Evolutionary conservation across 2,888 invertebrate genomes (phyloP).

Genomic region (Nomada hirtipes): DNA sequence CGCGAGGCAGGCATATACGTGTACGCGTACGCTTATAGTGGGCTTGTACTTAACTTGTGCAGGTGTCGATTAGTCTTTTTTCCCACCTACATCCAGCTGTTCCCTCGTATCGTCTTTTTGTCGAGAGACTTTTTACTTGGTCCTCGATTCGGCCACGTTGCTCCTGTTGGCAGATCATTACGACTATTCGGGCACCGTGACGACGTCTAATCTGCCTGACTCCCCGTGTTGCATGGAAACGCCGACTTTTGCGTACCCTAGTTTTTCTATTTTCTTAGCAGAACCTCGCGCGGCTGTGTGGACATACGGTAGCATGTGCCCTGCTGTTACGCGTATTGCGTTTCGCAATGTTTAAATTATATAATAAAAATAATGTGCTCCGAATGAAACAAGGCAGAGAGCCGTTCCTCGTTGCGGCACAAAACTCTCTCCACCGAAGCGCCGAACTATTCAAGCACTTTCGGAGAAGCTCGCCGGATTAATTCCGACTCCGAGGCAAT

Average conservation of each 20-base stretch:
- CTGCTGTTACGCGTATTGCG: too few species aligned
- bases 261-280: too few species aligned
- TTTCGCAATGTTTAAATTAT: too few species aligned
- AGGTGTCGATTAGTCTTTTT: constrained; percentile 50
- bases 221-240: constrained; percentile 58
- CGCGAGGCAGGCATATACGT: constrained; percentile 13
- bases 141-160: constrained; percentile 23
- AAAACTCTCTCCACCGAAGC: background rate
- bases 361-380: too few species aligned
- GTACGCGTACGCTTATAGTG: background rate
- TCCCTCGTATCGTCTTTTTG: background rate
- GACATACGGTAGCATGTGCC: too few species aligned
- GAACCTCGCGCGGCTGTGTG: too few species aligned
- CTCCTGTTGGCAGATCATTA: constrained; percentile 68
- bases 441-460: background rate
- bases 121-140: background rate
- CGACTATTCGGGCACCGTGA: constrained; percentile 59
- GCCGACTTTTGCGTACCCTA: background rate
- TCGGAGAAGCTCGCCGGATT: background rate
- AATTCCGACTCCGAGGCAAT: constrained; percentile 15
- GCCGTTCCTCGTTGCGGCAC: background rate
- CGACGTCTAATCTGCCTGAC: constrained; percentile 69
- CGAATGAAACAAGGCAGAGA: too few species aligned
- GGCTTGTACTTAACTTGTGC: constrained; percentile 24
- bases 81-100: background rate